Conservation (phyloP, 2,888 invertebrate species). For the Drosophila monieri region DNA sequence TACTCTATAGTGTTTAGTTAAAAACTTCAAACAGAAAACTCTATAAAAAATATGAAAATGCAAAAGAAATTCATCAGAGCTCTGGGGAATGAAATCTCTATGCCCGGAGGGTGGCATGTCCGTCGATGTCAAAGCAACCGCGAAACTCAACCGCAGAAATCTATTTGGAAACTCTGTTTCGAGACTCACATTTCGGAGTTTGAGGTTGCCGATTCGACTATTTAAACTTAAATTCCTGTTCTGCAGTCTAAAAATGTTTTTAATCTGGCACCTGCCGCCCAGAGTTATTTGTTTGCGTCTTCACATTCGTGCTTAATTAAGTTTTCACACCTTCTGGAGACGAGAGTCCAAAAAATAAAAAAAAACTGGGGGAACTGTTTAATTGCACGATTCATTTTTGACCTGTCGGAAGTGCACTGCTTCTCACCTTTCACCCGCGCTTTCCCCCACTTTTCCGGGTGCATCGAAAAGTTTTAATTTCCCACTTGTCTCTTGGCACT, state of each 20-base stretch:
- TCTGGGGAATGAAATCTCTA: conserved; percentile 1
- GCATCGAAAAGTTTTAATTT: conserved; percentile 68
- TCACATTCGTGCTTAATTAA: conserved; percentile 61
- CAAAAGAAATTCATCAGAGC: no score
- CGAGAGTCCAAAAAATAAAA: conserved; percentile 4
- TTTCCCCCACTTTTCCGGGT: background rate
- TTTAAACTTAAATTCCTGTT: conserved; percentile 9
- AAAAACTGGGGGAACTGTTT: conserved; percentile 60
- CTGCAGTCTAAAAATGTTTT: conserved; percentile 1
- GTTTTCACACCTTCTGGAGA: conserved; percentile 58
- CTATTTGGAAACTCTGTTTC: conserved; percentile 54
- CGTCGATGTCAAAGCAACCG: conserved; percentile 44
- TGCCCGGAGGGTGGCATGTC: conserved; percentile 12
- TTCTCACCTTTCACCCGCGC: background rate
- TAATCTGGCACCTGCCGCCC: conserved; percentile 3
- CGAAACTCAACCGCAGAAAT: conserved; percentile 65
- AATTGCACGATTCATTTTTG: conserved; percentile 80
- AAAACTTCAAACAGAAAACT: background rate
- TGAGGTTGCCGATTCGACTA: background rate
- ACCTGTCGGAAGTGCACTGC: conserved; percentile 61
- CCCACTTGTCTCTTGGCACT: conserved; percentile 69
- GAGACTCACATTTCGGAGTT: conserved; percentile 10
- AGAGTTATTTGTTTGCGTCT: conserved; percentile 18
- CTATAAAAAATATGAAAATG: background rate
- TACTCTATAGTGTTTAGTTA: background rate